phyloP scores from a whole-genome alignment of 2,113 vertebrate species.

The Burhinus oedicnemus region DNA sequence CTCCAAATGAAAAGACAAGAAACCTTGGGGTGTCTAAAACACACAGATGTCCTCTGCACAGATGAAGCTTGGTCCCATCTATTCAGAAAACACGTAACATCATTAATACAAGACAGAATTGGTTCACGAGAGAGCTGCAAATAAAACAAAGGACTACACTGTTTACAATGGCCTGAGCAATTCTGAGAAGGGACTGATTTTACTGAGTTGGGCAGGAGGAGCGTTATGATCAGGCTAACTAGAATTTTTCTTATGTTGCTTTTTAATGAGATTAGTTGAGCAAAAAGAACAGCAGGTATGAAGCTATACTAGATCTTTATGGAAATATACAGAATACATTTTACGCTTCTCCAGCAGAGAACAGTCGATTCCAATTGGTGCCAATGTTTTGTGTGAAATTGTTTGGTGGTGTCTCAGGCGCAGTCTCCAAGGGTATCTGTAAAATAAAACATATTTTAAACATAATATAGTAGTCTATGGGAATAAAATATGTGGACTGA shows the following conservation, averaged over 20 bases:
- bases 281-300: neutral
- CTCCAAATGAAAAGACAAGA: neutral
- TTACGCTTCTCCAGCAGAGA: neutral
- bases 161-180: neutral
- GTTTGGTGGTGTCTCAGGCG: neutral
- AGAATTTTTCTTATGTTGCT: neutral
- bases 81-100: neutral
- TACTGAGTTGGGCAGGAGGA: neutral
- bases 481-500: neutral
- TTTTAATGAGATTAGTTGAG: neutral
- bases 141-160: neutral
- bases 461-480: neutral
- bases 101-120: neutral
- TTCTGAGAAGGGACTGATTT: neutral
- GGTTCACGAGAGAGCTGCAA: neutral
- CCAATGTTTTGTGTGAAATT: neutral
- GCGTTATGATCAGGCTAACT: neutral
- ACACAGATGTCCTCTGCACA: neutral
- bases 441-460: neutral
- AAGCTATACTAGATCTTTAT: neutral
- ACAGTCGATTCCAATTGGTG: neutral
- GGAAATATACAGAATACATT: neutral
- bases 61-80: neutral
- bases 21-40: neutral
- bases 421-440: neutral